phyloP scores from a whole-genome alignment of 92 coral and sea anemone genomes.

The Montipora capitata region DNA sequence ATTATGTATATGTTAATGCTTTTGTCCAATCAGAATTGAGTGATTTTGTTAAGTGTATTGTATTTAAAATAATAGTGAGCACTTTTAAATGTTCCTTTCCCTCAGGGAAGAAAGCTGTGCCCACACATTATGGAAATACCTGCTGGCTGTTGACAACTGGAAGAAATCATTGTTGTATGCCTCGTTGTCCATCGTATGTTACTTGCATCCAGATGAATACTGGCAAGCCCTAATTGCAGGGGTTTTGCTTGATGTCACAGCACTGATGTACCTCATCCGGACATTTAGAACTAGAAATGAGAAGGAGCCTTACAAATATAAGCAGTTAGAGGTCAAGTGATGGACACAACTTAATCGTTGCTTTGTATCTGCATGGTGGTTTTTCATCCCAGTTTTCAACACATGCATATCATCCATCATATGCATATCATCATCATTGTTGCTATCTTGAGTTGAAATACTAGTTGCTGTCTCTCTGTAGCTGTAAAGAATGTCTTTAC shows the following conservation, averaged over 20 bases:
- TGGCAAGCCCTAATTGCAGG: conserved; percentile 90
- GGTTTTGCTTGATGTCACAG: conserved; percentile 83
- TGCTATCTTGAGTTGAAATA: no score
- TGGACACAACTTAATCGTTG: no score
- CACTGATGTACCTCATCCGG: conserved; percentile 81
- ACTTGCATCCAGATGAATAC: conserved; percentile 82
- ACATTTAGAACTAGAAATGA: conserved; percentile 85
- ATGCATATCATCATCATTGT: no score
- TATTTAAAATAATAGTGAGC: neutral
- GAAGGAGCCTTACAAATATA: conserved; percentile 84
- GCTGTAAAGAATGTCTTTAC: no score
- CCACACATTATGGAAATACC: conserved; percentile 83
- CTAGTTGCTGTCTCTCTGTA: no score
- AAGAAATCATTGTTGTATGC: conserved; percentile 89
- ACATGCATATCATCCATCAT: no score
- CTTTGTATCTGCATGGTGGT: neutral
- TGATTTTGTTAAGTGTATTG: neutral
- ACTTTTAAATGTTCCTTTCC: neutral
- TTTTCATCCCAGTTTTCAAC: no score
- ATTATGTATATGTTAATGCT: no score
- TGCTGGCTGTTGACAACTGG: conserved; percentile 94
- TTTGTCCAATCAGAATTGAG: no score
- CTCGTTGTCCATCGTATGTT: conserved; percentile 83
- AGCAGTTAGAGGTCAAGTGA: conserved; percentile 89
- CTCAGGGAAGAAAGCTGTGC: conserved; percentile 85